Conservation (phyloP, 2,113 vertebrate genomes). For the Hydrolagus affinis region DNA sequence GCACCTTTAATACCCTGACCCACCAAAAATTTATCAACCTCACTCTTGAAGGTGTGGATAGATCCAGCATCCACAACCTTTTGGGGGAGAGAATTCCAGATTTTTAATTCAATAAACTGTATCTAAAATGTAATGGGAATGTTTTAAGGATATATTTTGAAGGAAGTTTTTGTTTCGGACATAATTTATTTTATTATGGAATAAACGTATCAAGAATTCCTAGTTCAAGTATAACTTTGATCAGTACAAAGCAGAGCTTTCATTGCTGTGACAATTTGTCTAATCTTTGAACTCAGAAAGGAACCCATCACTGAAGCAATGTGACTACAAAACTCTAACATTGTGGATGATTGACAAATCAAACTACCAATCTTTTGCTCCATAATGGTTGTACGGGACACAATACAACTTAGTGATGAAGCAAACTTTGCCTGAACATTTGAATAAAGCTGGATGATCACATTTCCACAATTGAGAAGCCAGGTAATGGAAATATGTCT, state of each 20-base stretch:
- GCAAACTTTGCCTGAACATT: constrained; percentile 6
- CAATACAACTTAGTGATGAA: neutral
- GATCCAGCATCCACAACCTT: too few relatives aligned
- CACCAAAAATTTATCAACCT: too few relatives aligned
- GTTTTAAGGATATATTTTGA: too few relatives aligned
- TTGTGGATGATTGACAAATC: neutral
- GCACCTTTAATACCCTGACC: too few relatives aligned
- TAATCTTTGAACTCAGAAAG: neutral
- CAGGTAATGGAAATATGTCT: constrained; percentile 11
- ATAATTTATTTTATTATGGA: too few relatives aligned
- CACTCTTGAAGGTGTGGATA: too few relatives aligned
- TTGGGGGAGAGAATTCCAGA: too few relatives aligned
- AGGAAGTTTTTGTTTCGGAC: too few relatives aligned
- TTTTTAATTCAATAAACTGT: too few relatives aligned
- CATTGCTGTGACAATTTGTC: neutral
- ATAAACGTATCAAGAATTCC: too few relatives aligned
- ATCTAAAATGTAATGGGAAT: too few relatives aligned
- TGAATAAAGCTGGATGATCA: constrained; percentile 3
- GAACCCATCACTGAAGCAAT: neutral
- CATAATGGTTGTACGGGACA: neutral
- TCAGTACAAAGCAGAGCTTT: neutral
- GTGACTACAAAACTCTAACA: neutral
- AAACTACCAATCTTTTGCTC: neutral
- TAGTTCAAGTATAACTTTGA: neutral
- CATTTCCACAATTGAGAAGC: constrained; percentile 12